These are phyloP conservation scores for Noctua comes DNA, from an alignment of 2,888 invertebrate species.

Conservation along the genomic window DNA sequence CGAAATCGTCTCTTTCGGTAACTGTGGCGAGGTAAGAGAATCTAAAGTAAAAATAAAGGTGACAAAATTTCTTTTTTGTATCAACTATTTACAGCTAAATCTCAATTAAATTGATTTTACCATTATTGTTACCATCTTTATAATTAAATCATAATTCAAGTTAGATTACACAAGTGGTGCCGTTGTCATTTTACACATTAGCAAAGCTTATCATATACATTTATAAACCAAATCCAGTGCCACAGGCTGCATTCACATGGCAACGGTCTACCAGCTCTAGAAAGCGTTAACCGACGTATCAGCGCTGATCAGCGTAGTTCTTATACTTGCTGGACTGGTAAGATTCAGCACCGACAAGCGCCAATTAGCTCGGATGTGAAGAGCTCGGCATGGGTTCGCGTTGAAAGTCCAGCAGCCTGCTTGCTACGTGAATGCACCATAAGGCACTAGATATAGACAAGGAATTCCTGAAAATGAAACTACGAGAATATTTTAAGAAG, in stretches of 20 bases:
- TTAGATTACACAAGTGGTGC: neutral
- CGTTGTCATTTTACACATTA: neutral
- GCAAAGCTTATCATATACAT: neutral
- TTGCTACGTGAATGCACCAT: neutral
- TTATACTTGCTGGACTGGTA: neutral
- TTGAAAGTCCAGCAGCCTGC: neutral
- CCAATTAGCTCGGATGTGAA: neutral
- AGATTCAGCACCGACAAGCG: neutral
- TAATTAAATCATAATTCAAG: neutral
- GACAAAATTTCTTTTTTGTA: neutral
- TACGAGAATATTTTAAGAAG: neutral
- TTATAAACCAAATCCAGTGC: neutral
- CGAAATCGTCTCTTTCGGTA: constrained; percentile 93
- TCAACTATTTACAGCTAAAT: neutral
- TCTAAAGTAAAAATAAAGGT: neutral
- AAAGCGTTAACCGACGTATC: neutral
- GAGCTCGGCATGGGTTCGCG: neutral
- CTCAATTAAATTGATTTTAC: neutral
- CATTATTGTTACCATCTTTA: neutral
- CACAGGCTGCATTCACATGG: neutral
- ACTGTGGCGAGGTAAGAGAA: constrained; percentile 92
- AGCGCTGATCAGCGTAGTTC: neutral
- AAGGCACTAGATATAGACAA: neutral
- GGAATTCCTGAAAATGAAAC: neutral
- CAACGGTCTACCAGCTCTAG: neutral